Evolutionary conservation across 2,113 vertebrate species (phyloP), one percentile per base, ranked within the genome.

Genomic region (Embiotoca jacksoni): DNA sequence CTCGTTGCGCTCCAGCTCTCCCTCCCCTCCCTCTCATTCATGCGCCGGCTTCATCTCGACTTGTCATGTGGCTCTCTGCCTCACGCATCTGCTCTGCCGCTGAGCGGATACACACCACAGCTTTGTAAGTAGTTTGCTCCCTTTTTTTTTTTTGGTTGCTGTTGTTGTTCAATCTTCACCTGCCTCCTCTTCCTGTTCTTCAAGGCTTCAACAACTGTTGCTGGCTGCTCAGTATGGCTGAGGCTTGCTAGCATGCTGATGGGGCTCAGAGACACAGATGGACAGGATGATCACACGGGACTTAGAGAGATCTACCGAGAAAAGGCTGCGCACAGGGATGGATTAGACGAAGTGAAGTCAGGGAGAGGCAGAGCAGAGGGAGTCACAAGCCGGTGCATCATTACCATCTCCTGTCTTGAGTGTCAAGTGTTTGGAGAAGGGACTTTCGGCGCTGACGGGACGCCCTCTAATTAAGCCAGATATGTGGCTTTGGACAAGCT

Each of bases 111-210:
- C 84, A 59, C 35, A 6, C 55, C 50, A 32, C 41, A 35, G 36
- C 64, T 78, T 60, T 64, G 89, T 92, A 75, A 92, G 91, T 93
- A 84, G 71, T 63, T 23, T 31, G 49, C 54, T 23, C 50, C 37
- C 2, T 54, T 75, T 74, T 33, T 23, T 10, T 36, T 50, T 39
- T 37, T 60, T 31, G 23, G 61, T 55, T 31, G 70, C 31, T 61
- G 39, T 52, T 23, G 63, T 32, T 56, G 36, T 77, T 76, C 52
- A 32, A 55, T 73, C 32, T 7, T 55, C 54, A n/a, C 15, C 68
- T 53, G 13, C 58, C 56, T 54, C 52, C 46, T 81, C 54, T 59
- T 52, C 53, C 65, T 47, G 35, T 35, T 81, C 30, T 61, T 66
- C 15, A n/a, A 60, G 11, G 44, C 41, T 73, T 46, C 44, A 49